Percentiles rank a stretch among this genome's conserved stretches.
These are phyloP conservation scores for Pseudotriccus pelzelni DNA, from an alignment of 2,797 vertebrate genomes.

Conservation along the genomic window DNA sequence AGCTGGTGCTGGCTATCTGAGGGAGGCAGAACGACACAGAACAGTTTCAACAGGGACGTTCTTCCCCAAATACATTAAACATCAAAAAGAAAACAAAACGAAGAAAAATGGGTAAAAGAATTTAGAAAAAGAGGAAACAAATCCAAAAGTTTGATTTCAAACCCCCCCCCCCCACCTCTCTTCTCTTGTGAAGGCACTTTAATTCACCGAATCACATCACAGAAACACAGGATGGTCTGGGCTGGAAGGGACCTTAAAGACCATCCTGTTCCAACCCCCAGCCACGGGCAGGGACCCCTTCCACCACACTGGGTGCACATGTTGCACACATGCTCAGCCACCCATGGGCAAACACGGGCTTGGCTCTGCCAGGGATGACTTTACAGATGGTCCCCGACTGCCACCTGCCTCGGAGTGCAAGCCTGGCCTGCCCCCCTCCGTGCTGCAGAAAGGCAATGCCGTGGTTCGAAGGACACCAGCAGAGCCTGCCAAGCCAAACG, in stretches of 20 bases:
- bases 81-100: not conserved
- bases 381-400: not conserved
- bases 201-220: not conserved
- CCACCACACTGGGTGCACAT: not conserved
- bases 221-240: not conserved
- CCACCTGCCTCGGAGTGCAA: not conserved
- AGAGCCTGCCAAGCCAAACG: not conserved
- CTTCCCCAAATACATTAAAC: not conserved
- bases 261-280: not conserved
- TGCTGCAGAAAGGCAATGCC: not conserved
- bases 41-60: not conserved
- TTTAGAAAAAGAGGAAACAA: not conserved
- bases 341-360: not conserved
- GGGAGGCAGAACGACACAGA: not conserved
- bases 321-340: accelerated
- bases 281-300: not conserved
- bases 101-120: too few relatives aligned
- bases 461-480: not conserved
- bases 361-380: not conserved
- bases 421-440: accelerated
- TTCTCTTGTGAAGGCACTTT: not conserved
- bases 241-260: not conserved
- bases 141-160: not conserved
- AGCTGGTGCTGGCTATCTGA: conserved; percentile 64
- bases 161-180: too few relatives aligned